Evolutionary conservation across 2,888 invertebrate species (phyloP).

Genomic region (Drosophila eohydei): DNA sequence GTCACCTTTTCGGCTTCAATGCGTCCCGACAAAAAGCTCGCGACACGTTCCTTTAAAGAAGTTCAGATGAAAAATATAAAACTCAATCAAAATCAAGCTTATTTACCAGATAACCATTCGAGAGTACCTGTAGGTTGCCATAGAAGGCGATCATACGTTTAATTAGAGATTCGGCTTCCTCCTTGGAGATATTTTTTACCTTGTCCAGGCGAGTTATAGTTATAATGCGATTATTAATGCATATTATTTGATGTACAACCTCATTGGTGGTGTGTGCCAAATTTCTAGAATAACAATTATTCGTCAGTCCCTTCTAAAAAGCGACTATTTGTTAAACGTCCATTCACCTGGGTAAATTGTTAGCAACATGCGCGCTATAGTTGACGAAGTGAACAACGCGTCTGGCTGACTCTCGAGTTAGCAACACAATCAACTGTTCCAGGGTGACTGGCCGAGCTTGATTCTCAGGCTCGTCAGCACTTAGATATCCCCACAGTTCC

Average conservation of each 20-base stretch:
- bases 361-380: conserved; percentile 87
- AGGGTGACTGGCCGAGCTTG: conserved; percentile 92
- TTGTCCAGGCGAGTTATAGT: conserved; percentile 88
- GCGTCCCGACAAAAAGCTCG: conserved; percentile 88
- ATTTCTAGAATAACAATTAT: conserved; percentile 76
- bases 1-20: conserved; percentile 87
- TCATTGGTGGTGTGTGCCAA: conserved; percentile 86
- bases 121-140: conserved; percentile 76
- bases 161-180: conserved; percentile 85
- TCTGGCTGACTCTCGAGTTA: conserved; percentile 91
- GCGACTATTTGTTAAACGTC: accelerated
- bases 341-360: conserved; percentile 87
- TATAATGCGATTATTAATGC: conserved; percentile 88
- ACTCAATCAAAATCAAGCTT: not conserved
- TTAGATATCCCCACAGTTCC: conserved; percentile 89
- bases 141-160: conserved; percentile 80
- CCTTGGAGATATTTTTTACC: conserved; percentile 86
- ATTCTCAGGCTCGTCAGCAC: conserved; percentile 93
- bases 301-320: not conserved
- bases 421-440: conserved; percentile 90
- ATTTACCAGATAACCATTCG: conserved; percentile 81
- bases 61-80: not conserved
- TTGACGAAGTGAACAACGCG: conserved; percentile 92
- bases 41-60: conserved; percentile 87
- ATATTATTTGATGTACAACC: conserved; percentile 87